These are phyloP conservation scores for Calidris pygmaea DNA, from an alignment of 2,113 vertebrate species.

Conservation along the genomic window DNA sequence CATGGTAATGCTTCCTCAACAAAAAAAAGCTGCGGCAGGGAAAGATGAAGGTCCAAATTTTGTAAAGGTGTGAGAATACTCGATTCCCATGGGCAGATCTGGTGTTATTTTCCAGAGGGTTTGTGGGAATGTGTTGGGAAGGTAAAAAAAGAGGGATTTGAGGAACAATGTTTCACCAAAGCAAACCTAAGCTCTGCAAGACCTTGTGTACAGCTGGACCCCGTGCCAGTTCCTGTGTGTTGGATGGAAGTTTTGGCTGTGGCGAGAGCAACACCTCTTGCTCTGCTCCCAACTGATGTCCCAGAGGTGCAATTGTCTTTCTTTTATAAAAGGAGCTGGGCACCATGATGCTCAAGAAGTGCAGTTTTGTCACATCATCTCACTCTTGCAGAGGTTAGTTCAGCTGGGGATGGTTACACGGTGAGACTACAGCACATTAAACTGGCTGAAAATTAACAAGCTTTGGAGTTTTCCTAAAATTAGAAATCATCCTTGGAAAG, in stretches of 20 bases:
- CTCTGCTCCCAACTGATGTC: fast-evolving
- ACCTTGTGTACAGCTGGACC: too few species aligned
- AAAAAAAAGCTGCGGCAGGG: neutral
- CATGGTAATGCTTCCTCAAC: neutral
- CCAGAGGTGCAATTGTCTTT: neutral
- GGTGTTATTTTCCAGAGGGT: neutral
- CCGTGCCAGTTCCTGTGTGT: neutral
- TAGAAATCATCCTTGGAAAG: neutral
- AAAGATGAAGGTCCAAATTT: neutral
- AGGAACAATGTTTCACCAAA: neutral
- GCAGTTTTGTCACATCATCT: neutral
- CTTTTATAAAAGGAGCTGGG: neutral
- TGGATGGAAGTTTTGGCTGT: neutral
- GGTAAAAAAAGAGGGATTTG: neutral
- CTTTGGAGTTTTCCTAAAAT: neutral
- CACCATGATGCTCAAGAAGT: neutral
- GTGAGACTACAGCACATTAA: neutral
- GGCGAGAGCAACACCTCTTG: fast-evolving
- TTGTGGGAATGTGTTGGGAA: neutral
- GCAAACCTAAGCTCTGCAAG: neutral
- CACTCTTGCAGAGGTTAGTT: neutral
- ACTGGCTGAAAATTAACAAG: neutral
- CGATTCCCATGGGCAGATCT: neutral
- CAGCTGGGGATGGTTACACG: neutral
- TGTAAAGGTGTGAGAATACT: neutral